Conservation (phyloP, 2,797 vertebrate genomes). For the Buphagus erythrorhynchus region DNA sequence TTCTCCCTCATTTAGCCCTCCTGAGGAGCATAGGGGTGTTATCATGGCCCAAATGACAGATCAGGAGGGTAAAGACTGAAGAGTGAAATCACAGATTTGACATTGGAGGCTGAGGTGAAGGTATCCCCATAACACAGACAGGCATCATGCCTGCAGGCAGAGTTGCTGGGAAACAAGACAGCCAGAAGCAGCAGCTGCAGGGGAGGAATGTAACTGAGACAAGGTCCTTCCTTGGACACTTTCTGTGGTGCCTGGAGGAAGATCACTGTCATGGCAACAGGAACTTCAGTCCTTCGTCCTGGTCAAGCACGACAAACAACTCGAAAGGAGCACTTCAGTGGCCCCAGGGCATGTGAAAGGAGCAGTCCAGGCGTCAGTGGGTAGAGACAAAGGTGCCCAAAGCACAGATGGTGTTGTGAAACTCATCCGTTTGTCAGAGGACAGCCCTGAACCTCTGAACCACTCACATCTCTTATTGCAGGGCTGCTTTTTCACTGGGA, state of each 20-base stretch:
- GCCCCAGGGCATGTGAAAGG: accelerated
- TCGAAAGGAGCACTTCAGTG: accelerated
- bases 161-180: not conserved
- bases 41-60: not conserved
- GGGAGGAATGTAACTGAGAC: not conserved
- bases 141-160: not conserved
- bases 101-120: not conserved
- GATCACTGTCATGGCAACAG: not conserved
- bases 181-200: not conserved
- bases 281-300: accelerated
- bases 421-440: not conserved
- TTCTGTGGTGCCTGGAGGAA: not conserved
- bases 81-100: not conserved
- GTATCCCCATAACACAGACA: not conserved
- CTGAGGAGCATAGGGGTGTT: not conserved
- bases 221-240: not conserved
- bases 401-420: not conserved
- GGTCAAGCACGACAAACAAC: not conserved
- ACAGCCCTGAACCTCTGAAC: not conserved
- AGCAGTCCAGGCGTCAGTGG: accelerated
- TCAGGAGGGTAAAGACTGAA: not conserved
- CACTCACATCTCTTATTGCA: not conserved
- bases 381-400: not conserved
- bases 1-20: not conserved
- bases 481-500: not conserved